Conservation (phyloP, 2,888 invertebrate species). For the Synergus gifuensis region DNA sequence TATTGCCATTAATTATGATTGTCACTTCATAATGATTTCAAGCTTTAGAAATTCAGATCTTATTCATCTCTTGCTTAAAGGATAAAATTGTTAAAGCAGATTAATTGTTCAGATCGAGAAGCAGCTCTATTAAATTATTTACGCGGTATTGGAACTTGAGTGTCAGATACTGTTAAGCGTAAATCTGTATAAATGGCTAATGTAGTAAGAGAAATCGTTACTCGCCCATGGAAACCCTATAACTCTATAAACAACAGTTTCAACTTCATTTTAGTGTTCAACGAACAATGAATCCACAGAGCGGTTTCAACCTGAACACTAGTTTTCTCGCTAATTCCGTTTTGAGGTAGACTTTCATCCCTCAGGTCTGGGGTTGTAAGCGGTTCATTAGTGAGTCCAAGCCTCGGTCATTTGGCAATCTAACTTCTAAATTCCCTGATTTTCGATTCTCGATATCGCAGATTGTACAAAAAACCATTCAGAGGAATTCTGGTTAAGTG, state of each 20-base stretch:
- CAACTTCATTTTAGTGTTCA: conserved; percentile 25
- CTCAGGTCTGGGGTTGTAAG: conserved; percentile 8
- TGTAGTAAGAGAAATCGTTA: not conserved
- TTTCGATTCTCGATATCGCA: not conserved
- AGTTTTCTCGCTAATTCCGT: conserved; percentile 31
- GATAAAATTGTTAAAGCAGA: not conserved
- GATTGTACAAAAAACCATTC: not conserved
- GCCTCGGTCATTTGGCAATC: not conserved
- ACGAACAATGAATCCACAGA: conserved; percentile 4
- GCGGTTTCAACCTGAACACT: not conserved
- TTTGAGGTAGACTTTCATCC: conserved; percentile 14
- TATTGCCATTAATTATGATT: no score
- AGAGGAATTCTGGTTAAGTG: no score
- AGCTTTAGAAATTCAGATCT: no score
- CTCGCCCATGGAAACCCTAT: conserved; percentile 17
- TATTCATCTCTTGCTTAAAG: no score
- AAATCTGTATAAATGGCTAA: not conserved
- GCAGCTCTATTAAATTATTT: not conserved
- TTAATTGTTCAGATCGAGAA: not conserved
- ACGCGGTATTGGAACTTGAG: not conserved
- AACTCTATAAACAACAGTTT: conserved; percentile 25
- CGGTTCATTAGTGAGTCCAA: conserved; percentile 26
- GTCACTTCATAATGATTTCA: no score
- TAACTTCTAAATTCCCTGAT: not conserved
- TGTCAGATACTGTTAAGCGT: not conserved